These are phyloP conservation scores for Macrotis lagotis DNA, from an alignment of 2,113 vertebrate genomes.

Conservation along the genomic window DNA sequence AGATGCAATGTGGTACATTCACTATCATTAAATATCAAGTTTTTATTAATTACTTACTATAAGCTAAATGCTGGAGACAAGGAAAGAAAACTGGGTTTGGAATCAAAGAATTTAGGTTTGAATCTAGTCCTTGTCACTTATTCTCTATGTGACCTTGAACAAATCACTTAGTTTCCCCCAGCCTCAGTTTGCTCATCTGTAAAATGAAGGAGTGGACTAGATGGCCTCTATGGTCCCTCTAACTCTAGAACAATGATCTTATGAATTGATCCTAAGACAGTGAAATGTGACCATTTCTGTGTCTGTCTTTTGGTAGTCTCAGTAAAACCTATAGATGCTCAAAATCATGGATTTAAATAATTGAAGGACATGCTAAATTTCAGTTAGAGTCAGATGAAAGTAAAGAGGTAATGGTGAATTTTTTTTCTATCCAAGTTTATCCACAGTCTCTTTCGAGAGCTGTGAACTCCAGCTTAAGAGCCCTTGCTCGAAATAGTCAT, in stretches of 20 bases:
- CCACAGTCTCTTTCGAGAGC: background rate
- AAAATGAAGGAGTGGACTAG: background rate
- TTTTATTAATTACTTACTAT: background rate
- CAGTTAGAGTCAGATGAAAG: background rate
- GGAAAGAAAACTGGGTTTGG: background rate
- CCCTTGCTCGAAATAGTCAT: background rate
- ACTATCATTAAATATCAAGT: background rate
- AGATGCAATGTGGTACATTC: too few relatives aligned
- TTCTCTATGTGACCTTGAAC: background rate
- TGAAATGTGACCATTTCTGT: background rate
- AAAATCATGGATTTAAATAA: background rate
- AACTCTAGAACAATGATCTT: background rate
- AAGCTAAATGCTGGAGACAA: too few relatives aligned
- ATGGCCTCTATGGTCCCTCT: background rate
- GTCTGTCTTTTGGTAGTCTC: background rate
- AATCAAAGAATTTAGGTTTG: background rate
- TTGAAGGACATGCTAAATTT: background rate
- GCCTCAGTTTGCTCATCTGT: background rate
- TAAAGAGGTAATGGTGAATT: background rate
- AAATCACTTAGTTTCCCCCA: background rate
- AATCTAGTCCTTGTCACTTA: background rate
- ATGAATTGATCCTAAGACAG: background rate
- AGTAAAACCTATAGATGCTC: background rate
- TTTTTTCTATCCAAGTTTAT: background rate
- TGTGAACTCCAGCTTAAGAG: background rate